Conservation (phyloP, 2,113 vertebrate species). For the Campylorhamphus procurvoides region DNA sequence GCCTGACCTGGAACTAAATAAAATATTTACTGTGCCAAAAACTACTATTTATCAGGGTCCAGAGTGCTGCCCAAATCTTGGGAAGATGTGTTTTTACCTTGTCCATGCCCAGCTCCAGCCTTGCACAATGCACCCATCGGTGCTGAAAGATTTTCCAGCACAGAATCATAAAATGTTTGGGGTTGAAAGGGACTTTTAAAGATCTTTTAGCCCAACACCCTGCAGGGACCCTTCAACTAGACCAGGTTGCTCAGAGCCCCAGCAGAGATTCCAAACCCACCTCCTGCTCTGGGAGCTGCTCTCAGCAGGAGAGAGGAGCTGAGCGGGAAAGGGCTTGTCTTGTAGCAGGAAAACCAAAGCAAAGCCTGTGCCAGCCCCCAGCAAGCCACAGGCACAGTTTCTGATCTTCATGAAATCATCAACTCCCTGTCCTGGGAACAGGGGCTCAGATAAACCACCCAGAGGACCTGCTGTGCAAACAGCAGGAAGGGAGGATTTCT, state of each 20-base stretch:
- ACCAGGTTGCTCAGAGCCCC: not conserved
- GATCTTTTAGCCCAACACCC: not conserved
- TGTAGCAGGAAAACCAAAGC: not conserved
- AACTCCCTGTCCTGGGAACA: not conserved
- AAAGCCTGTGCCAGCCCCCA: not conserved
- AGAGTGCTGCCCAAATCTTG: not conserved
- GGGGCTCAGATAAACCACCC: not conserved
- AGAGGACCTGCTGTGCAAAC: not conserved
- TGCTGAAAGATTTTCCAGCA: not conserved
- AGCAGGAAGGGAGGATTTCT: not conserved
- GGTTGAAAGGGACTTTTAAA: not conserved
- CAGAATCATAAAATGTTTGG: not conserved
- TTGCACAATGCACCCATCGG: not conserved
- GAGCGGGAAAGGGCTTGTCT: not conserved
- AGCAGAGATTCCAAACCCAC: not conserved
- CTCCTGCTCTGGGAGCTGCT: not conserved
- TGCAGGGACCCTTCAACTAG: not conserved
- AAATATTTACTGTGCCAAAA: not conserved
- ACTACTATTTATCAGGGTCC: not conserved
- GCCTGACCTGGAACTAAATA: not conserved
- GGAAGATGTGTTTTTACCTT: not conserved
- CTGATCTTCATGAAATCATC: not conserved
- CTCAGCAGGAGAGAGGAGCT: not conserved
- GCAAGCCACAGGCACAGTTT: not conserved
- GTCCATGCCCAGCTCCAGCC: not conserved